These are phyloP conservation scores for Scolanthus callimorphus DNA, from an alignment of 92 coral and sea anemone genomes.

Conservation along the genomic window DNA sequence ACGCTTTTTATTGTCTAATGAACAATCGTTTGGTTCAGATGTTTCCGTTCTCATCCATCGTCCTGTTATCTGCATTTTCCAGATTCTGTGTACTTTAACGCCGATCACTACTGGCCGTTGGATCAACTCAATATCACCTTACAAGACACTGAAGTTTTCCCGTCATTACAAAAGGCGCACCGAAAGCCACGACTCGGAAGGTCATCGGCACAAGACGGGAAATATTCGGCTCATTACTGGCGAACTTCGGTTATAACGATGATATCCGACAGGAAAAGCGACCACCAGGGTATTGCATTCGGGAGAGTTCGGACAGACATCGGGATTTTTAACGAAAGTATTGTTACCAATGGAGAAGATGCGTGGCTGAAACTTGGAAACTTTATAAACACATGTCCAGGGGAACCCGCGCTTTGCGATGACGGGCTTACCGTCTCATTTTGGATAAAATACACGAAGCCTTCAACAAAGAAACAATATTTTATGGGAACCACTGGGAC, in stretches of 20 bases:
- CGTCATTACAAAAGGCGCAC: constrained; percentile 23
- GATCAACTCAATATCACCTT: constrained; percentile 64
- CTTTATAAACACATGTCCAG: constrained; percentile 77
- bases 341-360: constrained; percentile 72
- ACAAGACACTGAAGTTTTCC: constrained; percentile 11
- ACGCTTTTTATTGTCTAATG: too few relatives aligned
- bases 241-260: constrained; percentile 41
- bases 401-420: constrained; percentile 82
- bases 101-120: constrained; percentile 87
- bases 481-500: constrained; percentile 92
- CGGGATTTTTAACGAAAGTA: constrained; percentile 59
- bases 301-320: constrained; percentile 36
- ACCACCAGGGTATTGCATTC: constrained; percentile 52
- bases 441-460: constrained; percentile 77
- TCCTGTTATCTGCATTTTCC: too few relatives aligned
- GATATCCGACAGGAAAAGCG: constrained; percentile 58
- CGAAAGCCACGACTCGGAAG: constrained; percentile 46
- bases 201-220: constrained; percentile 2
- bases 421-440: constrained; percentile 81
- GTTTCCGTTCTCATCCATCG: too few relatives aligned
- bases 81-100: constrained; percentile 86
- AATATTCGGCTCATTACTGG: constrained; percentile 45
- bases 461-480: constrained; percentile 39
- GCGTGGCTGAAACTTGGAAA: constrained; percentile 86
- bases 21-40: too few relatives aligned